Base-by-base conservation (phyloP, 2,888 invertebrate genomes). In the Tubiluchus corallicola region DNA sequence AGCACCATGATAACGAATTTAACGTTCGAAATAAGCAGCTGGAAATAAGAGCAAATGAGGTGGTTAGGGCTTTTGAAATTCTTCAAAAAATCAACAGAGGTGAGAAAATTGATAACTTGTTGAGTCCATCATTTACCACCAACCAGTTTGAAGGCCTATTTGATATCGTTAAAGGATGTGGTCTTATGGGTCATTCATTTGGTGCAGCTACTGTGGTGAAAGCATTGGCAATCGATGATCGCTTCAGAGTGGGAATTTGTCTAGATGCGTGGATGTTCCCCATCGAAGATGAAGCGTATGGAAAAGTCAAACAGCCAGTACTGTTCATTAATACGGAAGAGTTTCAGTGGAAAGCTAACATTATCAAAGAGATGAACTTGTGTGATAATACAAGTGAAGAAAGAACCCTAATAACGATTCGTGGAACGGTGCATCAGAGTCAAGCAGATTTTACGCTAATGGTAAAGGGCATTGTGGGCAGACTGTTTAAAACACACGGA, bases 231-330 rank as follows among this genome's bases (percentile, higher is more conserved):
- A 61, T 63, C 44, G 71, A 74, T 47, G 55, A 59, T 18, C 62
- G 74, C 50, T 29, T 29, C n/a, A 71, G 71, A 48, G 58, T 62
- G 45, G 71, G 69, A 9, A 61, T 74, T 9, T 63, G 72, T 20
- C 52, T 74, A 38, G 74, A 75, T 58, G 70, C 72, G 1, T 75
- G 74, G 74, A 71, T 74, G 71, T 72, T 70, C 54, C 71, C 74
- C 1, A 58, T 74, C 20, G 70, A 70, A 57, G 62, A 66, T 42
- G 64, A 66, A 20, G 49, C 61, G 4, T 54, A 70, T 20, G 54
- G 57, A n/a, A 58, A 60, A 40, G 58, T 71, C 2, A 52, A 59
- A 5, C 68, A 71, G 52, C 72, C 72, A 1, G 55, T 73, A 41
- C 50, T 73, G 17, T 73, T 72, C 55, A 61, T 74, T 44, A 74